phyloP scores from a whole-genome alignment of 2,797 vertebrate species.

The Pseudocheirus occidentalis region DNA sequence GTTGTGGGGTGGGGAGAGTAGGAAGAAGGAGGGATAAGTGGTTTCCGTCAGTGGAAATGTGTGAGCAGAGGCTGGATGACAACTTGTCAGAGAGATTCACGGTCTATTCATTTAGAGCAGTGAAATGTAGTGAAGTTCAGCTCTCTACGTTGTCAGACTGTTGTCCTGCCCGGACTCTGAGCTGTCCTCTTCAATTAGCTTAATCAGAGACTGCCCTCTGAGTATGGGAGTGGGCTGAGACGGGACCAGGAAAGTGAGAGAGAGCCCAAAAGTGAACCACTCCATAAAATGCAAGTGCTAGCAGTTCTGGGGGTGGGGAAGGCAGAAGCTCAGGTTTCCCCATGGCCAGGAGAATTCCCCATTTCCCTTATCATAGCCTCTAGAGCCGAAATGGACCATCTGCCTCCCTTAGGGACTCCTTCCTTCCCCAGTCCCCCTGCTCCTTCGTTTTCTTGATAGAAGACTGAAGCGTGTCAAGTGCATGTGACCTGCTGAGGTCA shows the following conservation, averaged over 20 bases:
- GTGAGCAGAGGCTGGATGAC: background rate
- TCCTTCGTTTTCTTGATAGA: slow-evolving; percentile 31
- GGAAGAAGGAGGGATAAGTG: background rate
- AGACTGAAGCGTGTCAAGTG: slow-evolving; percentile 30
- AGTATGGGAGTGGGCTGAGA: background rate
- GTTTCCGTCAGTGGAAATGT: background rate
- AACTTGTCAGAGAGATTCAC: background rate
- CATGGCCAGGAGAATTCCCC: background rate
- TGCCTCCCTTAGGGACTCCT: background rate
- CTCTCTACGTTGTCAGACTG: slow-evolving; percentile 27
- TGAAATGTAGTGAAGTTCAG: slow-evolving; percentile 8
- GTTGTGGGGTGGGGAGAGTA: background rate
- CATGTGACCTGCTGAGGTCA: background rate
- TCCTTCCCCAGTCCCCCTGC: too few relatives aligned
- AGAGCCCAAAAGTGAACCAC: background rate
- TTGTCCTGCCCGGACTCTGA: slow-evolving; percentile 39
- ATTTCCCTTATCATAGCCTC: background rate
- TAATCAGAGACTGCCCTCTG: slow-evolving; percentile 28
- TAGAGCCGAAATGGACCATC: background rate
- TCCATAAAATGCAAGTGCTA: background rate
- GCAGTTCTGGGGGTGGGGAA: background rate
- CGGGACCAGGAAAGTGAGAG: background rate
- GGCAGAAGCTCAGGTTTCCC: background rate
- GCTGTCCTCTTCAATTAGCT: slow-evolving; percentile 38
- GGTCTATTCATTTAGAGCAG: slow-evolving; percentile 43